Conservation (phyloP, 2,113 vertebrate species). For the Pipa parva region DNA sequence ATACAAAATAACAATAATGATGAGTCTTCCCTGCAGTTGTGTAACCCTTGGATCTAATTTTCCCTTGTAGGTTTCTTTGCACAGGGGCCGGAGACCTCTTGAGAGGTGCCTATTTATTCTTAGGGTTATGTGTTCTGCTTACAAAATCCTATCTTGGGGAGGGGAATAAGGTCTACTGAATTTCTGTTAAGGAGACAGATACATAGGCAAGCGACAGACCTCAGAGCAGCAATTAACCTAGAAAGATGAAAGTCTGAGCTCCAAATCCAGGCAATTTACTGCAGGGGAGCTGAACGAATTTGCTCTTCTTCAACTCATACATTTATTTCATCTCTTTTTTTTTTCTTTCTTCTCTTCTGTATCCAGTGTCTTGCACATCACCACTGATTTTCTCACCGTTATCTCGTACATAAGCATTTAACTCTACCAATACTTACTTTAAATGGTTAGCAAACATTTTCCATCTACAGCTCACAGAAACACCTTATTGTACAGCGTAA, state of each 20-base stretch:
- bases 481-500: too few species aligned
- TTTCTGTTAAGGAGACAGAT: conserved; percentile 23
- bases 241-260: conserved; percentile 63
- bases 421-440: conserved; percentile 7
- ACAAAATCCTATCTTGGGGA: conserved; percentile 23
- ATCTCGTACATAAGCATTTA: conserved; percentile 40
- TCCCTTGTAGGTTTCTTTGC: conserved; percentile 11
- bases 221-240: conserved; percentile 61
- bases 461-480: too few species aligned
- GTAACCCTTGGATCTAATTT: conserved; percentile 12
- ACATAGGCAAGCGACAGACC: conserved; percentile 45
- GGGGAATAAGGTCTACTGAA: conserved; percentile 18
- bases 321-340: conserved; percentile 31
- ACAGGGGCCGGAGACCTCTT: conserved; percentile 16
- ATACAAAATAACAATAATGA: conserved; percentile 14
- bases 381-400: background rate
- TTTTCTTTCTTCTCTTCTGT: background rate
- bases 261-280: conserved; percentile 60
- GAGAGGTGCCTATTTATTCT: conserved; percentile 25
- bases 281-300: conserved; percentile 44
- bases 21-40: conserved; percentile 14
- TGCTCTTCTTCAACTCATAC: conserved; percentile 21
- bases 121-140: conserved; percentile 24
- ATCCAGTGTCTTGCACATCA: background rate
- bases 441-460: too few species aligned